Conservation (phyloP, 2,113 vertebrate species). For the Morone saxatilis region DNA sequence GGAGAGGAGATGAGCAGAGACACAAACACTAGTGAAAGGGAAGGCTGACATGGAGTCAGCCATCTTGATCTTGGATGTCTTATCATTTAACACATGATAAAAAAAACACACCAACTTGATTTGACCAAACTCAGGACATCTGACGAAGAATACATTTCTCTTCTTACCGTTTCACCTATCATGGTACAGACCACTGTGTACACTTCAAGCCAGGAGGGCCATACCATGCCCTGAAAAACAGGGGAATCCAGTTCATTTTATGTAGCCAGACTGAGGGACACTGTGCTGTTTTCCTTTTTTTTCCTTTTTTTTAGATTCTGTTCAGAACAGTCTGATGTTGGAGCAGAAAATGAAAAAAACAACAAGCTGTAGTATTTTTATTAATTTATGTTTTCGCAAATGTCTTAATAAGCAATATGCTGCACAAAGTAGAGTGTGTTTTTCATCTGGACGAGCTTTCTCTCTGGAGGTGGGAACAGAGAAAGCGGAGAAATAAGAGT, state of each 20-base stretch:
- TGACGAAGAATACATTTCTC: constrained; percentile 35
- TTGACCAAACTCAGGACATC: constrained; percentile 62
- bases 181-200: constrained; percentile 61
- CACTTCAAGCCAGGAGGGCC: constrained; percentile 30
- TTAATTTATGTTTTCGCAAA: constrained; percentile 84
- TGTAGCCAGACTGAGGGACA: constrained; percentile 83
- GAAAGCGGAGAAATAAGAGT: constrained; percentile 42
- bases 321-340: constrained; percentile 64
- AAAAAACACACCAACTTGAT: constrained; percentile 19
- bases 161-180: constrained; percentile 20
- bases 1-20: constrained; percentile 29
- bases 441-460: constrained; percentile 75
- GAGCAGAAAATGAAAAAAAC: constrained; percentile 66
- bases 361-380: constrained; percentile 80
- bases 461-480: constrained; percentile 44
- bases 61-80: constrained; percentile 22
- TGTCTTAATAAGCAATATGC: constrained; percentile 87
- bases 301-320: constrained; percentile 58
- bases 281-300: constrained; percentile 69
- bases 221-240: constrained; percentile 34
- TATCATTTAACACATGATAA: background rate
- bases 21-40: constrained; percentile 45
- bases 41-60: constrained; percentile 4
- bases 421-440: constrained; percentile 84
- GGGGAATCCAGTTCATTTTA: constrained; percentile 52